Base-by-base conservation (phyloP, 2,113 vertebrate species). In the Dermatemys mawii region DNA sequence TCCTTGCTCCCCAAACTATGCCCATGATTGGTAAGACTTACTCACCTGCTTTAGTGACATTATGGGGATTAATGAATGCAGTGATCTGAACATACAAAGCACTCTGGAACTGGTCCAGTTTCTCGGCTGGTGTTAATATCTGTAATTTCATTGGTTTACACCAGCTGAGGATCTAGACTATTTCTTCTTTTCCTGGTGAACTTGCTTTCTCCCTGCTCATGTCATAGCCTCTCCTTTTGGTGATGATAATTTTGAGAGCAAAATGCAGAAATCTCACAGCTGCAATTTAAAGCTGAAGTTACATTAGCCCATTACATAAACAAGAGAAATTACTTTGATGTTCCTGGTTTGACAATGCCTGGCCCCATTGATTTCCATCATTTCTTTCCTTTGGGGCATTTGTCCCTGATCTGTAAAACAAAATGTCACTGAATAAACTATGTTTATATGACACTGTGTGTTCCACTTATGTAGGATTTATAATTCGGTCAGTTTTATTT, bases 401-500 rank as follows among this genome's bases (percentile, higher is more conserved):
- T 95, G 89, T 93, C 92, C 88, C 81, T 93, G 84, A 90, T 96
- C 84, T 94, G 89, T 95, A 83, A 94, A 92, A 92, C 78, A 92
- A 95, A 96, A 94, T 96, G 93, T 96, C 94, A 95, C 89, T 70
- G 94, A 92, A 35, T 96, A 89, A 87, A 87, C 95, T 94, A 1
- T 87, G 80, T 54, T 89, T 73, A 48, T 94, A 82, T 92, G 94
- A 85, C 95, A 53, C 79, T 92, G 32, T 93, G 75, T 97, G 83
- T 91, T 94, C 87, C 91, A 78, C 78, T 94, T 95, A 90, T 3
- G 55, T 53, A 96, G 90, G 90, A 91, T 95, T 96, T 94, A 84
- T 95, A 89, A 92, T 81, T 95, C 86, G 80, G 87, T 93, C 91
- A 89, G 54, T 97, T 90, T 94, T 94, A 90, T 94, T 97, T 97